Evolutionary conservation across 2,888 invertebrate genomes (phyloP).

Genomic region (Hetaerina titia): DNA sequence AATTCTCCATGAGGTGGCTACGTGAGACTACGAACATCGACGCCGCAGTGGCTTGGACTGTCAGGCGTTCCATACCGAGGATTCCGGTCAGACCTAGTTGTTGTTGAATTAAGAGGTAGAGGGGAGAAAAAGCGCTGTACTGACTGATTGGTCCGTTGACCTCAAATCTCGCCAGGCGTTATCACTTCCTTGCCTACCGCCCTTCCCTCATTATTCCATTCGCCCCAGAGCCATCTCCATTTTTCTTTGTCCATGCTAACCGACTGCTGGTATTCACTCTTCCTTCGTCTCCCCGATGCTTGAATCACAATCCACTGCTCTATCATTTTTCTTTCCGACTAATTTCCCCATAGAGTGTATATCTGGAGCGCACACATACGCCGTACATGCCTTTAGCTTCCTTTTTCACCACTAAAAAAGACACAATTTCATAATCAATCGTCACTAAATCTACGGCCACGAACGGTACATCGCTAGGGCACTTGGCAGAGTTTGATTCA

Average conservation of each 20-base stretch:
- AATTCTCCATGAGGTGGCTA: background rate
- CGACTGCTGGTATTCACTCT: background rate
- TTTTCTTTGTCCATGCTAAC: background rate
- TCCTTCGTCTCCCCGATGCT: background rate
- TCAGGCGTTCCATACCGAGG: background rate
- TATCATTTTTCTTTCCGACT: background rate
- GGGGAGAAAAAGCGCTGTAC: background rate
- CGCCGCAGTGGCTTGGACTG: background rate
- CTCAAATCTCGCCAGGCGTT: background rate
- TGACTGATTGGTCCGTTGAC: background rate
- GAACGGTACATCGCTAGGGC: no score
- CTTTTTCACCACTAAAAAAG: background rate
- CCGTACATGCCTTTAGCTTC: background rate
- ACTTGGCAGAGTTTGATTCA: no score
- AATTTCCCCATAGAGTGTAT: background rate
- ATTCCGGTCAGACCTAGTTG: background rate
- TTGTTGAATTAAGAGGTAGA: no score
- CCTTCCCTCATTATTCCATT: background rate
- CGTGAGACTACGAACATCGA: background rate
- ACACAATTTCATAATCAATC: no score
- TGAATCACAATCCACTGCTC: background rate
- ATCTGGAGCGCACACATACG: background rate
- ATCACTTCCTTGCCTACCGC: background rate
- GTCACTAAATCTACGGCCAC: no score
- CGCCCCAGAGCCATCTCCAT: background rate